Base-by-base conservation (phyloP, 2,888 invertebrate genomes). In the Sarcophaga rosellei region DNA sequence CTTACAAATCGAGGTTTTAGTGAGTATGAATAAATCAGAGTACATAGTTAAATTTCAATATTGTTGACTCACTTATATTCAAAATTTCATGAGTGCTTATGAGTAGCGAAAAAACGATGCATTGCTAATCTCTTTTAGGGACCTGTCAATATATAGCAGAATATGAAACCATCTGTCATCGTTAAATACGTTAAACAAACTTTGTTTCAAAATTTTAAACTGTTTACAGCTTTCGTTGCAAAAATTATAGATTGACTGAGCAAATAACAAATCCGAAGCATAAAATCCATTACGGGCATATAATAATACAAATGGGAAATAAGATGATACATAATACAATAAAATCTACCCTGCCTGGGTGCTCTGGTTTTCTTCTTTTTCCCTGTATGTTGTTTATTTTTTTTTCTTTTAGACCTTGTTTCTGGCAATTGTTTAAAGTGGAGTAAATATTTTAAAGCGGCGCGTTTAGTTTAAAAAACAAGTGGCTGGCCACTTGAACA, bases 401-500 rank as follows among this genome's bases (percentile, higher is more conserved):
- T 2, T 1, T 47, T 47, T 47, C 15, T 15, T 47, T 47, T 47
- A 15, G 17, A 3, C 17, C 1, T 61, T 61, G 61, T 61, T 21
- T 21, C 21, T 61, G 61, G 10, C 53, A 53, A 53, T 53, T 53
- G 17, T 61, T 76, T 76, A 20, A 82, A 82, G 70, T 77, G 75
- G 68, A 83, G 76, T 78, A 86, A 86, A 86, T 86, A 85, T 62
- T 82, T 86, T 68, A 83, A 80, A 72, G 69, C 81, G 77, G 57
- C 73, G 20, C 68, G 35, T 86, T 83, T 77, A 72, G 53, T 72
- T 72, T 53, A 35, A 68, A 69, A 47, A 65, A 80, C 86, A 86
- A 86, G 86, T 86, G 86, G 86, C 77, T 66, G 62, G 62, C 79
- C 85, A 86, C 86, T 86, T 86, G 86, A 86, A 86, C 86, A 86